Evolutionary conservation across 1,140 invertebrate species (phyloP).

Genomic region (Sipha flava): DNA sequence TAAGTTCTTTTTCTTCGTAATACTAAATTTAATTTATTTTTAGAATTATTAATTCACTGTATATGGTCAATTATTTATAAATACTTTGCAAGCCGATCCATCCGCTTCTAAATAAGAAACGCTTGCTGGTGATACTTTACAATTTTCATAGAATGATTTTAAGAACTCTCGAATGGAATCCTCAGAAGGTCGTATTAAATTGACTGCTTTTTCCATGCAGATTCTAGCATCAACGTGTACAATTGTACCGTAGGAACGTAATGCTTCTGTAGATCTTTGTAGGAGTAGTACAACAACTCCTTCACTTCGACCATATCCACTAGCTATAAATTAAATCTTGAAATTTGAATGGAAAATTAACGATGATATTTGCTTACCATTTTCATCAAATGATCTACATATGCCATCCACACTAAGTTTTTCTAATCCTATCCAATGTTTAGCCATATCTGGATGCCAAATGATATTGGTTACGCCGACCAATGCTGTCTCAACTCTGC

Average conservation of each 20-base stretch:
- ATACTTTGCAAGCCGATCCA: conserved; percentile 45
- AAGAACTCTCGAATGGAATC: conserved; percentile 31
- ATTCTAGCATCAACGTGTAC: conserved; percentile 50
- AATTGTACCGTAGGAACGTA: conserved; percentile 53
- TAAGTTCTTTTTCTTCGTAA: conserved; percentile 36
- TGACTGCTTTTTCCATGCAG: conserved; percentile 52
- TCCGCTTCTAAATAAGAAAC: conserved; percentile 40
- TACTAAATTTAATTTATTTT: conserved; percentile 5
- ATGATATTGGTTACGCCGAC: conserved; percentile 57
- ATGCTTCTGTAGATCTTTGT: conserved; percentile 49
- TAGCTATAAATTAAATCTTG: conserved; percentile 42
- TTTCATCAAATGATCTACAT: conserved; percentile 60
- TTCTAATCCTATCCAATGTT: conserved; percentile 52
- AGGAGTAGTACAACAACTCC: conserved; percentile 52
- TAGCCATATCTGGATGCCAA: conserved; percentile 55
- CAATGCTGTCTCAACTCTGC: conserved; percentile 59
- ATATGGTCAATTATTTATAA: neutral
- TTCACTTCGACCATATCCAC: conserved; percentile 58
- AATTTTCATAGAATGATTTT: conserved; percentile 23
- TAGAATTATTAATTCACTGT: neutral
- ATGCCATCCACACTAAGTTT: conserved; percentile 58
- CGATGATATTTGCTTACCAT: conserved; percentile 45
- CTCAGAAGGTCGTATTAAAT: conserved; percentile 20
- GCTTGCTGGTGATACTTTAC: conserved; percentile 51
- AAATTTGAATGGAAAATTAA: neutral